Evolutionary conservation across 2,888 invertebrate species (phyloP).

Genomic region (Dendrolimus houi): DNA sequence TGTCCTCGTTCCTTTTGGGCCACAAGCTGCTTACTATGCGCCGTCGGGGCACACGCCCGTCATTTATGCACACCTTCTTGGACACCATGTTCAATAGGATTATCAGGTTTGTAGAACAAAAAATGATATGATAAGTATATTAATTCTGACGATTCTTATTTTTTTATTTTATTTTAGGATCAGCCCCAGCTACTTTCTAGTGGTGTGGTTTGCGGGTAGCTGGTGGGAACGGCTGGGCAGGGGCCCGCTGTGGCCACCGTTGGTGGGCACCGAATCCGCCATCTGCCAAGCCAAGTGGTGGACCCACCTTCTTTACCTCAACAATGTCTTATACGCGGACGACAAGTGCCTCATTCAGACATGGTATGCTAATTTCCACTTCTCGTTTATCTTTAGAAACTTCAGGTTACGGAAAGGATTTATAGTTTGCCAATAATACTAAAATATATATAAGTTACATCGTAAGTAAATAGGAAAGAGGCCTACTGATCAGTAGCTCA

Average conservation of each 20-base stretch:
- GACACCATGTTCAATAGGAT: slow-evolving; percentile 56
- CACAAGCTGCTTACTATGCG: slow-evolving; percentile 53
- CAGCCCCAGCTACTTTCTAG: slow-evolving; percentile 55
- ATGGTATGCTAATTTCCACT: slow-evolving; percentile 33
- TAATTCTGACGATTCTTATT: background rate
- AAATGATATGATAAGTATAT: background rate
- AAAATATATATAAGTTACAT: too few relatives aligned
- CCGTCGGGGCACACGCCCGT: slow-evolving; percentile 20
- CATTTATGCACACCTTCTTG: slow-evolving; percentile 39
- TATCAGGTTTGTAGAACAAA: slow-evolving; percentile 35
- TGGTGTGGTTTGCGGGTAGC: slow-evolving; percentile 57
- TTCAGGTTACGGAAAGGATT: too few relatives aligned
- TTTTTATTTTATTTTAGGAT: slow-evolving; percentile 27
- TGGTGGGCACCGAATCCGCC: slow-evolving; percentile 46
- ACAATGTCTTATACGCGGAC: slow-evolving; percentile 51
- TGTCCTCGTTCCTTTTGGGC: slow-evolving; percentile 63
- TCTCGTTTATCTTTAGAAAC: too few relatives aligned
- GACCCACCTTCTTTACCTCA: slow-evolving; percentile 58
- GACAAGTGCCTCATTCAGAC: slow-evolving; percentile 66
- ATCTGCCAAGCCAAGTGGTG: slow-evolving; percentile 60
- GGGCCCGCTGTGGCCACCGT: slow-evolving; percentile 56
- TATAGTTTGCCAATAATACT: too few relatives aligned
- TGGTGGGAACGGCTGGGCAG: slow-evolving; percentile 54
- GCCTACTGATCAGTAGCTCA: too few relatives aligned
- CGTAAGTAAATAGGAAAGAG: too few relatives aligned